phyloP scores from a whole-genome alignment of 2,888 invertebrate genomes.

The Xanthostigma xanthostigma region DNA sequence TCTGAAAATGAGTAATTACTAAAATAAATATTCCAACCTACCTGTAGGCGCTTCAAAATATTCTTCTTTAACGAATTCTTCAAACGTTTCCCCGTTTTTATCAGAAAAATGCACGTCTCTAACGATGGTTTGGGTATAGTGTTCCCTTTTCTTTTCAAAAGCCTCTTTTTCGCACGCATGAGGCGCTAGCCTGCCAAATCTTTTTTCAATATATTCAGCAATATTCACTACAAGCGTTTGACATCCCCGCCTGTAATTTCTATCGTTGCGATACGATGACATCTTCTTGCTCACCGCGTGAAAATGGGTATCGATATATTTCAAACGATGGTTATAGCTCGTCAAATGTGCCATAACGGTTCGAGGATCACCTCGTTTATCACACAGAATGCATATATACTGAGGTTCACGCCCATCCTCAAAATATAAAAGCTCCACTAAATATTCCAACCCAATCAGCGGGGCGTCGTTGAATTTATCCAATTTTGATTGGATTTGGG shows the following conservation, averaged over 20 bases:
- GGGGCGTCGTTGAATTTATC: conserved; percentile 37
- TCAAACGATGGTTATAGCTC: conserved; percentile 58
- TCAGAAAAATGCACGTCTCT: conserved; percentile 52
- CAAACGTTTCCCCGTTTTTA: conserved; percentile 36
- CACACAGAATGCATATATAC: conserved; percentile 65
- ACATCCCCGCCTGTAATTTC: conserved; percentile 38
- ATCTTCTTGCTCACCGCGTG: conserved; percentile 42
- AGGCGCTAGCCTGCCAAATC: conserved; percentile 54
- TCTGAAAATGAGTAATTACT: background rate
- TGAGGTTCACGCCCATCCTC: conserved; percentile 49
- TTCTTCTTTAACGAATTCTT: conserved; percentile 30
- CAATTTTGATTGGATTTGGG: conserved; percentile 35
- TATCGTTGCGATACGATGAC: conserved; percentile 42
- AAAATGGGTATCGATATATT: conserved; percentile 54
- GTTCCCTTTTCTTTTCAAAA: conserved; percentile 48
- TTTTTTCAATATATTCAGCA: conserved; percentile 56
- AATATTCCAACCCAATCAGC: conserved; percentile 61
- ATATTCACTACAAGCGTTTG: conserved; percentile 33
- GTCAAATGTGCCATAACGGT: conserved; percentile 66
- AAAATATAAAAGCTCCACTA: conserved; percentile 54
- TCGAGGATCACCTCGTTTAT: conserved; percentile 62
- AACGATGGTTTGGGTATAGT: conserved; percentile 46
- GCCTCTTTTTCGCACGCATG: conserved; percentile 48
- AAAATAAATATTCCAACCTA: background rate
- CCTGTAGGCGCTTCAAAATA: conserved; percentile 17